These are phyloP conservation scores for Brachypodius melanocephalos DNA, from an alignment of 2,113 vertebrate genomes.

Conservation along the genomic window DNA sequence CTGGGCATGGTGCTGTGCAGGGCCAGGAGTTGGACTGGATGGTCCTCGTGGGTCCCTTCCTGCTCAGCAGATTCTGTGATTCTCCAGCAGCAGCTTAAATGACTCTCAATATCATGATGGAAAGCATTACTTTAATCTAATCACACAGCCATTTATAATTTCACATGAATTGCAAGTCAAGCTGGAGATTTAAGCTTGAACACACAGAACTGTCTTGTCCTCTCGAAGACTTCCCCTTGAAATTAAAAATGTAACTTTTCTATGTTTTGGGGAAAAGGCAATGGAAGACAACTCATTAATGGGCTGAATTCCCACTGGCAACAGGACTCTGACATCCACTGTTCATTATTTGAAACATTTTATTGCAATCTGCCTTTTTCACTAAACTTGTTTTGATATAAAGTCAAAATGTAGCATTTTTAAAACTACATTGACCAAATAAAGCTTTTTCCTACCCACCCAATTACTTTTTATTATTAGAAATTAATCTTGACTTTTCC, in stretches of 20 bases:
- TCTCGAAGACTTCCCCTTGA: not conserved
- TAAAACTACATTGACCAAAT: not conserved
- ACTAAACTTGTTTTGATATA: not conserved
- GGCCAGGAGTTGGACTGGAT: not conserved
- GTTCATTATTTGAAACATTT: not conserved
- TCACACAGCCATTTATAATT: not conserved
- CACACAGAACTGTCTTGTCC: not conserved
- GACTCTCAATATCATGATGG: not conserved
- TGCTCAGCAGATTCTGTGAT: not conserved
- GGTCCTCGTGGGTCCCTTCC: not conserved
- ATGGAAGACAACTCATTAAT: not conserved
- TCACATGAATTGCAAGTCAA: not conserved
- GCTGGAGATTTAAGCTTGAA: not conserved
- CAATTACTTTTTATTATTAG: not conserved
- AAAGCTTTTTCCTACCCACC: not conserved
- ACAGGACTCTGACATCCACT: not conserved
- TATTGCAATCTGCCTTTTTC: not conserved
- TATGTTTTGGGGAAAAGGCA: accelerated
- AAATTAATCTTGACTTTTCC: not conserved
- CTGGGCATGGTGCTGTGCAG: not conserved
- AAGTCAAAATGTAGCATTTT: not conserved
- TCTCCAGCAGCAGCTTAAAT: not conserved
- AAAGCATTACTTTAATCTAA: not conserved
- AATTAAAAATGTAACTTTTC: not conserved
- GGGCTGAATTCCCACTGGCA: not conserved